Percentiles rank a stretch among this genome's conserved stretches.
These are phyloP conservation scores for Drosophila diplacantha DNA, from an alignment of 2,888 invertebrate genomes.

Conservation along the genomic window DNA sequence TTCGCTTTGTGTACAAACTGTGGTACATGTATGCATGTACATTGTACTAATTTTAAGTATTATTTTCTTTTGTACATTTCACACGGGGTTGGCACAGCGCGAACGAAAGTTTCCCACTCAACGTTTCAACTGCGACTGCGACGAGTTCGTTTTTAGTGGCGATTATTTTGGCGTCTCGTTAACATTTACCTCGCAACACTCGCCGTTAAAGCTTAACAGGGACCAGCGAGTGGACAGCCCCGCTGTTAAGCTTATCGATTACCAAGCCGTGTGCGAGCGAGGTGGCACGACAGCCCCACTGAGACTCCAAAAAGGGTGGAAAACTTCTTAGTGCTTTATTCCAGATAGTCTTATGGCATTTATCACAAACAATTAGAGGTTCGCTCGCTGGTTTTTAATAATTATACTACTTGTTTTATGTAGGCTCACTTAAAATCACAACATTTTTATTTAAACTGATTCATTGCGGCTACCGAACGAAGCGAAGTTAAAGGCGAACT, in stretches of 20 bases:
- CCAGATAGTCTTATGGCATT: neutral
- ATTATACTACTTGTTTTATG: conserved; percentile 5
- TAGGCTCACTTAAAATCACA: neutral
- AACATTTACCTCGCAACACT: conserved; percentile 24
- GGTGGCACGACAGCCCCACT: conserved; percentile 32
- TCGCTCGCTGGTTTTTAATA: too few species aligned
- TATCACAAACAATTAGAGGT: neutral
- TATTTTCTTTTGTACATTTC: conserved; percentile 24
- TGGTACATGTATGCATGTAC: neutral
- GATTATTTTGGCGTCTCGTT: conserved; percentile 29
- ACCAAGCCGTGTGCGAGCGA: conserved; percentile 40
- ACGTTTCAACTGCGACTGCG: conserved; percentile 56
- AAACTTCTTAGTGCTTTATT: neutral
- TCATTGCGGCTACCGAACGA: conserved; percentile 19
- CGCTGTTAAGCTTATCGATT: conserved; percentile 67
- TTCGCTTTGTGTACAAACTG: neutral
- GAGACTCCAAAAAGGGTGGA: conserved; percentile 30
- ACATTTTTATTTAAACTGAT: conserved; percentile 5
- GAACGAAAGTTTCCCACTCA: conserved; percentile 39
- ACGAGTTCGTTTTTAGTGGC: conserved; percentile 48
- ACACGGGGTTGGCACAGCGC: conserved; percentile 25
- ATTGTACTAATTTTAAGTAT: conserved; percentile 4
- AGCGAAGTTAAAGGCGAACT: conserved; percentile 32
- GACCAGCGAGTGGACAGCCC: conserved; percentile 53
- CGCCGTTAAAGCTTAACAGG: conserved; percentile 8